A percentile compares a stretch with the other conserved stretches of the same genome.
Evolutionary conservation across 53 echinoderm and acorn worm genomes (phyloP).

Genomic region (Antedon mediterranea): DNA sequence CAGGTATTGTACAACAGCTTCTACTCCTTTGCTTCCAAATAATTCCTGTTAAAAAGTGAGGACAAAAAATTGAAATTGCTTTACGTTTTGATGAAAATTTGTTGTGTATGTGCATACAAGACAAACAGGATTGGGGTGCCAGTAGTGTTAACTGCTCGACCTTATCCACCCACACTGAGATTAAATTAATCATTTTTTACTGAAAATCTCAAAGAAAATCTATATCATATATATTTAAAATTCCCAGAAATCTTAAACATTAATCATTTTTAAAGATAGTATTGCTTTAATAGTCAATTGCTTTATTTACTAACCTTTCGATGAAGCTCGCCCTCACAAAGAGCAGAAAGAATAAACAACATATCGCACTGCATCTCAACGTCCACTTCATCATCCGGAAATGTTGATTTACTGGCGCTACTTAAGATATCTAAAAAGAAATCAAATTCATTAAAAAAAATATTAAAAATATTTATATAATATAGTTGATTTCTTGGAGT

Average conservation of each 20-base stretch:
- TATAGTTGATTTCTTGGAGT: too few relatives aligned
- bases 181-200: too few relatives aligned
- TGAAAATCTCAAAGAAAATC: too few relatives aligned
- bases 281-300: neutral
- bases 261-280: neutral
- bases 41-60: conserved; percentile 29
- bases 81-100: too few relatives aligned
- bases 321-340: conserved; percentile 76
- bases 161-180: too few relatives aligned
- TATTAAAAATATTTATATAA: too few relatives aligned
- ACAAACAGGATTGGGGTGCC: too few relatives aligned
- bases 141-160: too few relatives aligned
- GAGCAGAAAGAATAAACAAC: conserved; percentile 71
- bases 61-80: neutral
- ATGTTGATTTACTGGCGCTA: conserved; percentile 68
- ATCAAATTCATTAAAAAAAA: too few relatives aligned
- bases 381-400: conserved; percentile 75
- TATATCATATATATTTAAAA: too few relatives aligned
- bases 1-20: conserved; percentile 65
- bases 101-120: too few relatives aligned
- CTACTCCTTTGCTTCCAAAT: conserved; percentile 75
- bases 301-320: conserved; percentile 41
- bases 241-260: neutral
- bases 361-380: conserved; percentile 98
- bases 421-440: conserved; percentile 71